Evolutionary conservation across 2,113 vertebrate species (phyloP), one percentile per base, ranked within the genome.

Genomic region (Dasyprocta punctata): DNA sequence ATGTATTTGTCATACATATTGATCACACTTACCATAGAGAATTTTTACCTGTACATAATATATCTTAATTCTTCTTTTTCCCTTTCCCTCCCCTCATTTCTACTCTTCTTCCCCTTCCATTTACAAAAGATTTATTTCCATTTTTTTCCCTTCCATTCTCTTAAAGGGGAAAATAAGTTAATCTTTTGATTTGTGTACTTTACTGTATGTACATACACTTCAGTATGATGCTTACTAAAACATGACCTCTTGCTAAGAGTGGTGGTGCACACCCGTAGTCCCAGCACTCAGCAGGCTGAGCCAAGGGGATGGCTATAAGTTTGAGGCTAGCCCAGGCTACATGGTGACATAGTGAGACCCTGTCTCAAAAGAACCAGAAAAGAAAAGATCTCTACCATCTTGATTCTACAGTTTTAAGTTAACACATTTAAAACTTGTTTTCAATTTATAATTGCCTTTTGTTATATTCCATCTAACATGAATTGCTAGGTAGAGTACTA

Each of bases 361-460:
- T 77, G 26, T 77, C 12, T 47, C 41, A 13, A 28, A 47, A 77
- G 16, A 75, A 26, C 73, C 49, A 73, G n/a, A 47, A 65, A 81
- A 73, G n/a, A 47, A 65, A 81, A 69, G 65, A 44, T 17, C 28
- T 54, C 1, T 9, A 41, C n/a, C 47, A 71, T 86, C 26, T 95
- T 73, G 2, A 82, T 41, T 71, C 24, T 41, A 38, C 8, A 33
- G 19, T 61, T 63, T 82, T 26, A 41, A 84, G 83, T 78, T 30
- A 60, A 52, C 6, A 52, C 3, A 69, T 56, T 89, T 86, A 78
- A 92, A 61, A 47, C 56, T 95, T 81, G n/a, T 63, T 93, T 97
- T 90, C 20, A 58, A 12, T 86, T 83, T 80, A 83, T 67, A 47
- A 47, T 60, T 81, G 71, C 52, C 22, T 19, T 80, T 36, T 49